Percentiles rank a stretch among this genome's conserved stretches.
Conservation (phyloP, 2,113 vertebrate species). For the Dermatemys mawii region DNA sequence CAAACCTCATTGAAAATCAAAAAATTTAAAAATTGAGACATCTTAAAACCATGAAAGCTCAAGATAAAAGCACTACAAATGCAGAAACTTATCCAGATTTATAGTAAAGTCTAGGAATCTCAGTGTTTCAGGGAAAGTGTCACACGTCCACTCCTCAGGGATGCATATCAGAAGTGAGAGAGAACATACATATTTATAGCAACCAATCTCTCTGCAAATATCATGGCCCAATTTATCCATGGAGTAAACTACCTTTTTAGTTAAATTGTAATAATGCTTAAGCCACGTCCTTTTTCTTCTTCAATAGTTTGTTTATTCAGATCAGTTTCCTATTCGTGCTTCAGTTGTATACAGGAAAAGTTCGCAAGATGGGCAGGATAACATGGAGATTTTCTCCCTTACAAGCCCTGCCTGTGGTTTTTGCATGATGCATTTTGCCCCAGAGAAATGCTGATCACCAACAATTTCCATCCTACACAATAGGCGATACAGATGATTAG, state of each 20-base stretch:
- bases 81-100: not conserved
- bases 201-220: not conserved
- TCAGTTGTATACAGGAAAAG: not conserved
- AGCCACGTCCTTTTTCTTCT: not conserved
- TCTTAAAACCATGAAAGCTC: not conserved
- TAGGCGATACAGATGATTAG: not conserved
- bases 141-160: not conserved
- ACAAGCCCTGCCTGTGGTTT: not conserved
- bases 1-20: not conserved
- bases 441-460: not conserved
- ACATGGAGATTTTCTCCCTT: not conserved
- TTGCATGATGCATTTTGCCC: not conserved
- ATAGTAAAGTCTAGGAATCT: not conserved
- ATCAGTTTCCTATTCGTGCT: fast-evolving
- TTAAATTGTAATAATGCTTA: not conserved
- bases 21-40: conserved; percentile 34
- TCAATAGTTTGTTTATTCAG: not conserved
- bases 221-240: not conserved
- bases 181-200: not conserved
- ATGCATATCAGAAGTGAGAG: not conserved
- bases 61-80: conserved; percentile 7
- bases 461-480: not conserved
- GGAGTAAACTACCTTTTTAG: not conserved
- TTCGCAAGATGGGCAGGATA: not conserved
- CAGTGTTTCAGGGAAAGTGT: not conserved